Evolutionary conservation across 1,140 invertebrate species (phyloP).

Genomic region (Arion vulgaris): DNA sequence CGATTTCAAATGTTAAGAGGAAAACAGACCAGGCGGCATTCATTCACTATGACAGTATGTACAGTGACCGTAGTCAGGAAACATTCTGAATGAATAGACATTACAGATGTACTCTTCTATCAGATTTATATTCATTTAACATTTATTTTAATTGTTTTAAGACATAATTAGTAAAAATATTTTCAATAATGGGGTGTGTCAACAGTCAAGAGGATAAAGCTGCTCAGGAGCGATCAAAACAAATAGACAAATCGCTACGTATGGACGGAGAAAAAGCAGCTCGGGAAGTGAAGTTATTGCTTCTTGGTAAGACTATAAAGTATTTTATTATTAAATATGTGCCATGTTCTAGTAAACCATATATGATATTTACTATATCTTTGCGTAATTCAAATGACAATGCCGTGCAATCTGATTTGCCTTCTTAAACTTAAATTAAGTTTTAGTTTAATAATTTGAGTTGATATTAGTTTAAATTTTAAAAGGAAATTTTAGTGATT

Average conservation of each 20-base stretch:
- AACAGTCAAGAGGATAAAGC: constrained; percentile 4
- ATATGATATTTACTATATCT: too few species aligned
- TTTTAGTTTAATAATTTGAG: too few species aligned
- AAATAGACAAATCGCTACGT: constrained; percentile 9
- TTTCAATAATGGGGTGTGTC: neutral
- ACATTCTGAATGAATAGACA: constrained; percentile 18
- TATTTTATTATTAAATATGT: too few species aligned
- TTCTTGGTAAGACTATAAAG: neutral
- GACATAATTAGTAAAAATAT: neutral
- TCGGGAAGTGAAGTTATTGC: neutral
- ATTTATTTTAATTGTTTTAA: constrained; percentile 19
- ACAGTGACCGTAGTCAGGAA: neutral
- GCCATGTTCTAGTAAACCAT: too few species aligned
- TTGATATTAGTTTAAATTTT: too few species aligned
- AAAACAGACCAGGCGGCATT: constrained; percentile 5
- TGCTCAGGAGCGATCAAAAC: neutral
- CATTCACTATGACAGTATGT: constrained; percentile 11
- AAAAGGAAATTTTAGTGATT: too few species aligned
- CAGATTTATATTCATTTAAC: constrained; percentile 1
- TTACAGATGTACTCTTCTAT: neutral
- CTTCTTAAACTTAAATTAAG: too few species aligned
- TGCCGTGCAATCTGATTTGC: too few species aligned
- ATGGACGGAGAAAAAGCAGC: constrained; percentile 10
- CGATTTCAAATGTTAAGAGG: constrained; percentile 43
- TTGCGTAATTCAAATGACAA: too few species aligned